These are phyloP conservation scores for Eulemur rubriventer DNA, from an alignment of 2,797 vertebrate genomes.

Conservation along the genomic window DNA sequence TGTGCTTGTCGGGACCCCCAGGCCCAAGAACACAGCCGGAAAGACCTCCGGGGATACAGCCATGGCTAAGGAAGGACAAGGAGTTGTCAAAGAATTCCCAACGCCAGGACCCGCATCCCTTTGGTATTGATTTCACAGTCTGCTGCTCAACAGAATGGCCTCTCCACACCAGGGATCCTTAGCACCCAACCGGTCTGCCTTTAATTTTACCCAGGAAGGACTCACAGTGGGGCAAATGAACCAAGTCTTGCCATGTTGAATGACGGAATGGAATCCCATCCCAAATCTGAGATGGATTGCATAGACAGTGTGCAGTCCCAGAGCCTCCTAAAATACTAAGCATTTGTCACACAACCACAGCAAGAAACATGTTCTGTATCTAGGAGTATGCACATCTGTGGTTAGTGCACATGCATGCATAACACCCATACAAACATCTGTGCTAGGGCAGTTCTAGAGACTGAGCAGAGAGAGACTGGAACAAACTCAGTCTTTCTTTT, in stretches of 20 bases:
- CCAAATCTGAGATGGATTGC: conserved; percentile 80
- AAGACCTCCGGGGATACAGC: conserved; percentile 87
- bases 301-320: conserved; percentile 85
- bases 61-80: conserved; percentile 82
- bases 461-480: conserved; percentile 80
- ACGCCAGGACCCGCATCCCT: conserved; percentile 87
- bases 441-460: conserved; percentile 63
- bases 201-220: conserved; percentile 87
- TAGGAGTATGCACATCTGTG: conserved; percentile 55
- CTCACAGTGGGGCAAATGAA: conserved; percentile 82
- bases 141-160: conserved; percentile 89
- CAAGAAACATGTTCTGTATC: conserved; percentile 85
- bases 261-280: conserved; percentile 85
- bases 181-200: conserved; percentile 90
- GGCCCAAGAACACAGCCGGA: conserved; percentile 92
- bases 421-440: conserved; percentile 49
- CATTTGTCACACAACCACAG: conserved; percentile 81
- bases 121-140: conserved; percentile 88
- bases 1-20: conserved; percentile 96
- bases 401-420: conserved; percentile 78
- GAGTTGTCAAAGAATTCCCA: conserved; percentile 78
- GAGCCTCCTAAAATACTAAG: conserved; percentile 88
- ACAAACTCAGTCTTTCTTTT: conserved; percentile 76
- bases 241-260: conserved; percentile 79
- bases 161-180: conserved; percentile 90